Evolutionary conservation across 2,797 vertebrate species (phyloP).

Genomic region (Chelon auratus): DNA sequence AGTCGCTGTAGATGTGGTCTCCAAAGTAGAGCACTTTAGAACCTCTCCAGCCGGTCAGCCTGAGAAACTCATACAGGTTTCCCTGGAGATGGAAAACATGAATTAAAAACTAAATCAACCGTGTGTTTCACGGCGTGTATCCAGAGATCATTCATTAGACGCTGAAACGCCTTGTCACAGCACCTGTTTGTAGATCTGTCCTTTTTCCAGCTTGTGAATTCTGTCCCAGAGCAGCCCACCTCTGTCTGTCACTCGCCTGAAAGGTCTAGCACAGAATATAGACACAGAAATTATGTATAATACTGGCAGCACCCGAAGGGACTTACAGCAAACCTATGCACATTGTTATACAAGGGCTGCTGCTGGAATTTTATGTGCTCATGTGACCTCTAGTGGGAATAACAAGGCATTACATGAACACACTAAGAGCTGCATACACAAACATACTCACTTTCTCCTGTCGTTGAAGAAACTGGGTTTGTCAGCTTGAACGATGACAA

Average conservation of each 20-base stretch:
- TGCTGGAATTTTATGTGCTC: neutral
- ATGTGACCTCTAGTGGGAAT: constrained; percentile 15
- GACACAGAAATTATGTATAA: constrained; percentile 1
- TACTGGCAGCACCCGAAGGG: constrained; percentile 12
- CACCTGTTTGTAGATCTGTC: constrained; percentile 99
- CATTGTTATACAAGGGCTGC: neutral
- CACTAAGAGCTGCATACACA: neutral
- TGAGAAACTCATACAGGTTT: constrained; percentile 97
- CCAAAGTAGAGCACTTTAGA: constrained; percentile 98
- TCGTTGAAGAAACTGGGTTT: constrained; percentile 98
- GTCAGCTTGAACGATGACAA: constrained; percentile 97
- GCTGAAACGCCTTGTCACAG: neutral
- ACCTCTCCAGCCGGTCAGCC: constrained; percentile 98
- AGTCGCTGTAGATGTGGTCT: constrained; percentile 99
- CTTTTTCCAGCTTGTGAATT: constrained; percentile 95
- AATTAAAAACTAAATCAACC: neutral
- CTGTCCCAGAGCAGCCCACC: constrained; percentile 96
- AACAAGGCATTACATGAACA: constrained; percentile 1
- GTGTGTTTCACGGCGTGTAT: constrained; percentile 1
- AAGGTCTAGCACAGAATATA: constrained; percentile 85
- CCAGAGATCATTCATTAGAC: constrained; percentile 1
- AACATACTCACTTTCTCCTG: constrained; percentile 89
- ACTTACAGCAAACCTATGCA: constrained; percentile 6
- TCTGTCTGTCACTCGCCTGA: constrained; percentile 94
- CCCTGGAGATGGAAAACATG: constrained; percentile 83